These are phyloP conservation scores for Protobothrops flavoviridis DNA, from an alignment of 2,113 vertebrate species.

Conservation along the genomic window DNA sequence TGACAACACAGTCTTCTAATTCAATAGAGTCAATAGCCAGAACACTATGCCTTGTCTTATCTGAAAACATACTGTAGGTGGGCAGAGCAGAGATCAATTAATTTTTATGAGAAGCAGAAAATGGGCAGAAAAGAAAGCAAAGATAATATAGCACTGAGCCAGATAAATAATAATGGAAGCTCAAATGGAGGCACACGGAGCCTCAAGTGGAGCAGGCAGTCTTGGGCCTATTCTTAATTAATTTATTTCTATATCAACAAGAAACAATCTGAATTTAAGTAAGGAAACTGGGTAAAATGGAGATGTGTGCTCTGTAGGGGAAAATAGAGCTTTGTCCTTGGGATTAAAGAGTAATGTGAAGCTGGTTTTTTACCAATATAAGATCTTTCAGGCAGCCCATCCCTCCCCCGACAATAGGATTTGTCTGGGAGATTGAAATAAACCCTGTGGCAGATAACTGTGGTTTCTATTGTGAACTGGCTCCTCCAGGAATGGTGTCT, in stretches of 20 bases:
- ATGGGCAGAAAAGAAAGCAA: slow-evolving; percentile 29
- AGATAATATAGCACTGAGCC: slow-evolving; percentile 6
- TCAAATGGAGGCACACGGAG: background rate
- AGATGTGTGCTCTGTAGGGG: background rate
- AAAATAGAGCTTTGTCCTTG: background rate
- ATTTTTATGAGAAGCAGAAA: background rate
- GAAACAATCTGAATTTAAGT: background rate
- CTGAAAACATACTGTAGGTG: background rate
- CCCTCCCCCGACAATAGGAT: background rate
- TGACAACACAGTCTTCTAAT: slow-evolving; percentile 36
- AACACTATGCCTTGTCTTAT: background rate
- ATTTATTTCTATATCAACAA: background rate
- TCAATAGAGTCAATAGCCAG: slow-evolving; percentile 24
- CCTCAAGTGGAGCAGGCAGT: background rate
- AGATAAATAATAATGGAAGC: background rate
- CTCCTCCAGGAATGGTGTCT: too few species aligned
- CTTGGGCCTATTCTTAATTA: background rate
- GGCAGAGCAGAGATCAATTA: slow-evolving; percentile 25
- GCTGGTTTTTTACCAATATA: background rate
- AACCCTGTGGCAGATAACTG: background rate
- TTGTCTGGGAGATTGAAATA: background rate
- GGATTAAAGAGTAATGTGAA: background rate
- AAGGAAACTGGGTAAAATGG: background rate
- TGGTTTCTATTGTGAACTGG: background rate
- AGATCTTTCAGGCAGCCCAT: background rate